Evolutionary conservation across 2,113 vertebrate species (phyloP), one percentile per base, ranked within the genome.

Genomic region (Brienomyrus longianalis): DNA sequence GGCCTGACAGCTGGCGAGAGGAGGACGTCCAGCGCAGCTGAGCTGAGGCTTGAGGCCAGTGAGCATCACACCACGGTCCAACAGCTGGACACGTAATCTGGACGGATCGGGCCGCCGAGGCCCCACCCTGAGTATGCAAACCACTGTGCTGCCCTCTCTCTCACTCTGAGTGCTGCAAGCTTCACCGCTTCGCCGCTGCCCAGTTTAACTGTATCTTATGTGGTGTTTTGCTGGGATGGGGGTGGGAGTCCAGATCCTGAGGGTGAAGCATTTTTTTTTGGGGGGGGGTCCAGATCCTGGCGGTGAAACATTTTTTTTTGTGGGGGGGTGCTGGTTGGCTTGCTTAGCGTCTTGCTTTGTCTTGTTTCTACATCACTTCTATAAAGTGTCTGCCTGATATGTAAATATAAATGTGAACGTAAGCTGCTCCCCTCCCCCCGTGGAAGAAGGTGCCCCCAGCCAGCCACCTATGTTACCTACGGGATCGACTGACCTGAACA

Each of bases 1-100:
- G 93, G 88, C 93, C 92, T 94, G 88, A 48, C 91, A 91, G 90
- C 90, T 47, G 92, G 90, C 92, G 95, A 96, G 91, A 95, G 94
- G 91, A 66, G 23, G 59, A 66, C 23, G 21, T 93, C 91, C 43
- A 93, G 92, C 91, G 92, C 94, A 91, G 93, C 92, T 91, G 92
- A 92, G 4, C 91, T 95, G 83, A 93, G 94, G 86, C 92, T 94
- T 80, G 94, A 94, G 93, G 94, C 94, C 17, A 95, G 94, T 91
- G 93, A 95, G 90, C 92, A 94, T 87, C 89, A 93, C 88, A 92
- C 90, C 85, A 92, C 94, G 92, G 93, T 92, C 90, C 92, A 92
- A 89, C 92, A 84, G 47, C 70, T 27, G 4, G 70, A 87, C 39
- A 66, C 88, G 5, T 89, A 47, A 45, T 31, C 31, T 48, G 5